Evolutionary conservation across 2,113 vertebrate species (phyloP).

Genomic region (Antennarius striatus): DNA sequence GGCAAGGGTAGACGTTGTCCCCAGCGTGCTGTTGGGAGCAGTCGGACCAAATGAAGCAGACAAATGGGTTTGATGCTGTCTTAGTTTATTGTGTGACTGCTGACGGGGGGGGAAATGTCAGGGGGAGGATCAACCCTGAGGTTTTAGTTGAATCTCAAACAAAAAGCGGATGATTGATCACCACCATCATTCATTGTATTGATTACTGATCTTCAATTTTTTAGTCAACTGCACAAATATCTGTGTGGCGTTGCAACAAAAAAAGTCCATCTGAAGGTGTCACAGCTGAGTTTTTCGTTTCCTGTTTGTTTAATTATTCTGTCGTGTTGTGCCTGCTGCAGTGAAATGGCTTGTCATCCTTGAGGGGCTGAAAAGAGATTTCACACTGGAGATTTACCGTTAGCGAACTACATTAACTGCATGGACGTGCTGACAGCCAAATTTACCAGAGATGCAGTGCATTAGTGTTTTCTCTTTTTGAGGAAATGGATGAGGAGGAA

Average conservation of each 20-base stretch:
- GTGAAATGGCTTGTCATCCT: constrained; percentile 63
- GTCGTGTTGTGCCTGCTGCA: constrained; percentile 44
- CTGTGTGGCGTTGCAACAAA: background rate
- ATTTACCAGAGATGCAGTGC: constrained; percentile 69
- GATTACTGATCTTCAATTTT: background rate
- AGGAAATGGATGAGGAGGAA: constrained; percentile 59
- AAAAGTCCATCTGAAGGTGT: background rate
- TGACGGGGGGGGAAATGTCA: constrained; percentile 1
- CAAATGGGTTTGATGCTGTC: constrained; percentile 47
- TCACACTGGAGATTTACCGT: constrained; percentile 62
- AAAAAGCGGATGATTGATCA: constrained; percentile 8
- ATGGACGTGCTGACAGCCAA: constrained; percentile 54
- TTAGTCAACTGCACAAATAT: background rate
- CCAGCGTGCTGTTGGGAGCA: constrained; percentile 39
- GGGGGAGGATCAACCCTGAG: constrained; percentile 10
- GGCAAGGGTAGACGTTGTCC: constrained; percentile 34
- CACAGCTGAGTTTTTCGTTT: background rate
- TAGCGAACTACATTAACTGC: constrained; percentile 73
- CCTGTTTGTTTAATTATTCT: constrained; percentile 49
- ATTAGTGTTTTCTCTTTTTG: constrained; percentile 62
- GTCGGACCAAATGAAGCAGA: constrained; percentile 47
- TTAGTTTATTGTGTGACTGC: constrained; percentile 42
- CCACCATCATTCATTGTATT: background rate
- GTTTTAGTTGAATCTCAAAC: constrained; percentile 7
- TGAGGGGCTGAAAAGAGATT: constrained; percentile 70